Base-by-base conservation (phyloP, 2,113 vertebrate genomes). In the Hemiscyllium ocellatum region DNA sequence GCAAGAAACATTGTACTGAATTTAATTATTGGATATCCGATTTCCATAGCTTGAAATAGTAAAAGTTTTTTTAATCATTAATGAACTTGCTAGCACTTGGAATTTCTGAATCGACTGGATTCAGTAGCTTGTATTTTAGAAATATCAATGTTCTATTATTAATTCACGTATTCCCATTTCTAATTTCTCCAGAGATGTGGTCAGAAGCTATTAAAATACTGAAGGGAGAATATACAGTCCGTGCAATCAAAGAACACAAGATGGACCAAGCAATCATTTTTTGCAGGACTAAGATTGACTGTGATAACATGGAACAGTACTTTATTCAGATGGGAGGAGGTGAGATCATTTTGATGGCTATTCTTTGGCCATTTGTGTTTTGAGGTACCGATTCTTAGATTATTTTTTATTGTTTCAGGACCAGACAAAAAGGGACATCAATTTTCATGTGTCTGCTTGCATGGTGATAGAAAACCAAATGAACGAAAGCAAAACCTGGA, bases 231-330 rank as follows among this genome's bases (percentile, higher is more conserved):
- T 99, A 99, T 83, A 96, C 98, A 0, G 97, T 99, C 89, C 98
- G 98, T 0, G 99, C 99, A 93, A 99, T 99, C 96, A 99, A 98
- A 96, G 99, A 99, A 70, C 99, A 99, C 97, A 99, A 99, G 97
- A 99, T 99, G 99, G 99, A 99, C 96, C 99, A 99, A 97, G 99
- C 99, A 83, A 99, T 99, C 96, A 96, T 99, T 96, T 99, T 99
- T 98, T 99, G 99, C 96, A 98, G 99, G 96, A 99, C 99, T 96
- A 99, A 99, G 97, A 98, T 99, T 13, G 99, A 99, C 97, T 99
- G 99, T 96, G 99, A 99, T 97, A 99, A 99, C 97, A 97, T 99
- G 98, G 99, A 99, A 96, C 98, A 98, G 95, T 98, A 99, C 96
- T 99, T 99, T n/a, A 98, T 99, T 95, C 98, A 99, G 10, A 98